Evolutionary conservation across 1,140 invertebrate species (phyloP).

Genomic region (Polyergus mexicanus): DNA sequence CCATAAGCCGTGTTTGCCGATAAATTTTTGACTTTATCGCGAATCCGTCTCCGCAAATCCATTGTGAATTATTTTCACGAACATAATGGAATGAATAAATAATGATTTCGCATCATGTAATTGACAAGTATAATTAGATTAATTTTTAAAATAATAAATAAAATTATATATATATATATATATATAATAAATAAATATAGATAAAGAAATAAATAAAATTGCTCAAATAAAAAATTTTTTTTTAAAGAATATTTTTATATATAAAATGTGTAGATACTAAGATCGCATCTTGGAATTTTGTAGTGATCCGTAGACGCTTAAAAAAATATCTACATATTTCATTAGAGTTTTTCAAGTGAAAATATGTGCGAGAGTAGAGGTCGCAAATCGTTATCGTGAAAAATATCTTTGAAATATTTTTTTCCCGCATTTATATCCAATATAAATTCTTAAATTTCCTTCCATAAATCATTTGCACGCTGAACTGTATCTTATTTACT

Average conservation of each 20-base stretch:
- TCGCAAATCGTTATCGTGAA: not conserved
- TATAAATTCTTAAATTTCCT: not conserved
- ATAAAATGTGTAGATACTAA: not conserved
- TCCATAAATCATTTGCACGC: not conserved
- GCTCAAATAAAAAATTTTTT: not conserved
- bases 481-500: not conserved
- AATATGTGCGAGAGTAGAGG: constrained; percentile 12
- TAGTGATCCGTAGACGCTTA: not conserved
- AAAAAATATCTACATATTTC: constrained; percentile 17
- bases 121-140: not conserved
- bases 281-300: not conserved
- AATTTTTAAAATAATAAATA: no score
- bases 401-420: not conserved
- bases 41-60: not conserved
- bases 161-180: no score
- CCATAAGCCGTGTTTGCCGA: not conserved
- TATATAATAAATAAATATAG: no score
- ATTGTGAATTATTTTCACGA: not conserved
- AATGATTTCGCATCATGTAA: not conserved
- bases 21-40: constrained; percentile 18
- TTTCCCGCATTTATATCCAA: not conserved
- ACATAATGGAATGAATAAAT: not conserved
- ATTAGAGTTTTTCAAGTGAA: not conserved
- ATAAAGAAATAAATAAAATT: not conserved
- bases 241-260: constrained; percentile 19